These are phyloP conservation scores for Epizoanthus rinbou DNA, from an alignment of 92 coral and sea anemone genomes.

Conservation along the genomic window DNA sequence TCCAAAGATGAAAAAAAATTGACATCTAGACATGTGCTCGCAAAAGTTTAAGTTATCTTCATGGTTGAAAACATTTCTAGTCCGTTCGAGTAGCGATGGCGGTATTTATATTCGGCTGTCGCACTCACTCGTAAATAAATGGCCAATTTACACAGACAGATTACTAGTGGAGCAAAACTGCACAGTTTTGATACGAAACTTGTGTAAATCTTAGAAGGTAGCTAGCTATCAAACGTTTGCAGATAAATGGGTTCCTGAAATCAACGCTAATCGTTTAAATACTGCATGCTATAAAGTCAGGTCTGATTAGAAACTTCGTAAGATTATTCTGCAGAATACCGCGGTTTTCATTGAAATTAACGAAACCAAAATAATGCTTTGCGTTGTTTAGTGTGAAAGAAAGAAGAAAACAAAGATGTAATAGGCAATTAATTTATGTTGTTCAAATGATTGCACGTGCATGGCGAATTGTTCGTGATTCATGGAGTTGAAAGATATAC, in stretches of 20 bases:
- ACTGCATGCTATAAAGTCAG: not conserved
- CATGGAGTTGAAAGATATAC: slow-evolving; percentile 17
- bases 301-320: not conserved
- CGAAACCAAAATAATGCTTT: slow-evolving; percentile 19
- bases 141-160: not conserved
- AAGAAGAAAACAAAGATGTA: slow-evolving; percentile 68
- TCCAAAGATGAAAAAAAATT: not conserved
- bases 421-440: slow-evolving; percentile 77
- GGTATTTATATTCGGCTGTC: not conserved
- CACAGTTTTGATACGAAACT: not conserved
- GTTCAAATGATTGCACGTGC: slow-evolving; percentile 95
- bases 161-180: slow-evolving; percentile 2
- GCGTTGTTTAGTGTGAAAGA: slow-evolving; percentile 38
- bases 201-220: not conserved
- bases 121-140: slow-evolving; percentile 7
- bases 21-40: slow-evolving; percentile 44
- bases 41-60: slow-evolving; percentile 12
- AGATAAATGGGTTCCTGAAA: slow-evolving; percentile 2
- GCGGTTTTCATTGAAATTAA: not conserved
- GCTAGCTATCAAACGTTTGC: slow-evolving; percentile 11
- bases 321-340: not conserved
- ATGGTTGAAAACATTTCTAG: not conserved
- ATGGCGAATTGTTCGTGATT: slow-evolving; percentile 18
- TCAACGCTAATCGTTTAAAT: not conserved
- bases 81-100: slow-evolving; percentile 1